A percentile compares a stretch with the other conserved stretches of the same genome.
Conservation (phyloP, 2,113 vertebrate species). For the Xiphophorus hellerii region DNA sequence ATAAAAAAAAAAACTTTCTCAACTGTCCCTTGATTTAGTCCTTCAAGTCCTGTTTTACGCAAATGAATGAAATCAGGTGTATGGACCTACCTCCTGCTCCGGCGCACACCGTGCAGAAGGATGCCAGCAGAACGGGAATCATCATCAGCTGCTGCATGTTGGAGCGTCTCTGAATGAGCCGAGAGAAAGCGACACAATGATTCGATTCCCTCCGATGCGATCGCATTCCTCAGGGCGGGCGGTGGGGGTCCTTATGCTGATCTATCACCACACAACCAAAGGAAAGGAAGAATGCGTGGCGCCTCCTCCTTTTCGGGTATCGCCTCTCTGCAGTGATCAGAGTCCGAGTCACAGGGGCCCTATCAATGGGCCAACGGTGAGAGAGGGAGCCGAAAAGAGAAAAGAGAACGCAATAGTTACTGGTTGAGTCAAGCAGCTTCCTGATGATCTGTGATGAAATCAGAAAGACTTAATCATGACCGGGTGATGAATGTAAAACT, state of each 20-base stretch:
- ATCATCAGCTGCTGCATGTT: constrained; percentile 71
- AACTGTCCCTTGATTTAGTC: not conserved
- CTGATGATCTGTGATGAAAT: not conserved
- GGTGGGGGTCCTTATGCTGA: constrained; percentile 72
- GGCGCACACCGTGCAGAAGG: constrained; percentile 51
- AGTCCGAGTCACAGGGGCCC: constrained; percentile 12
- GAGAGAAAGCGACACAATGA: constrained; percentile 36
- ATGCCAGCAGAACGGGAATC: constrained; percentile 53
- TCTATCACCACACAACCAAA: constrained; percentile 68
- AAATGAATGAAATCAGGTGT: not conserved
- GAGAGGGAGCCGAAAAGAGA: not conserved
- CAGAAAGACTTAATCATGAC: no score
- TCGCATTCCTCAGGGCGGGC: constrained; percentile 62
- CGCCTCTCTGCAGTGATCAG: constrained; percentile 44
- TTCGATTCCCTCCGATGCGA: constrained; percentile 50
- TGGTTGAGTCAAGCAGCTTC: not conserved
- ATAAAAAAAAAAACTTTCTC: no score
- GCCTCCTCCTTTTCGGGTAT: constrained; percentile 68
- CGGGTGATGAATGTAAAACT: no score
- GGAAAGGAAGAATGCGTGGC: constrained; percentile 60
- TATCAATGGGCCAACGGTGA: constrained; percentile 10
- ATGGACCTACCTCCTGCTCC: constrained; percentile 73
- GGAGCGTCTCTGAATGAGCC: constrained; percentile 39
- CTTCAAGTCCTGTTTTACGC: not conserved
- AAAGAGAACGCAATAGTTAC: not conserved